Base-by-base conservation (phyloP, 2,888 invertebrate genomes). In the Lepidonotus clava region DNA sequence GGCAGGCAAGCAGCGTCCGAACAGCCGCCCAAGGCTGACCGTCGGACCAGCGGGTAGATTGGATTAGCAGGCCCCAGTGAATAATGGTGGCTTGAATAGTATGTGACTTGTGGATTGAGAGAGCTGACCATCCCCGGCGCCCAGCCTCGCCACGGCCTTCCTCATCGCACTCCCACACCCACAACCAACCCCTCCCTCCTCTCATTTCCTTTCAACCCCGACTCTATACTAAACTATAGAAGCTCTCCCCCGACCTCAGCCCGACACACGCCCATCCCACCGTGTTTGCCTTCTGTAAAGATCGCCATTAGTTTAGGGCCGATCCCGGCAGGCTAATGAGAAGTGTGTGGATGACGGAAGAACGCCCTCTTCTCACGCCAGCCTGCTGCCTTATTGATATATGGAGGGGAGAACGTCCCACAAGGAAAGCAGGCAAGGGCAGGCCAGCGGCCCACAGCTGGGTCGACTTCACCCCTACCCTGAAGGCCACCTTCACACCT, bases 101-200 rank as follows among this genome's bases (percentile, higher is more conserved):
- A 80, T 80, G 80, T 80, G 80, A 80, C 80, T 80, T 80, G 80
- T 32, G 80, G 80, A 80, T 80, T 80, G 80, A 80, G 80, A 38
- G 14, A 38, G 38, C 71, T 71, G 71, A 71, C 71, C 71, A 18
- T 66, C 8, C 66, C 66, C 32, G 4, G n/a, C 32, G 2, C 4
- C 0, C 71, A 4, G 71, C 71, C 34, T 32, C 71, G 36, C n/a
- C 71, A 11, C 18, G 36, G 11, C 8, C 46, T 18, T 46, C 46
- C 46, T 46, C 46, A 8, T 46, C 46, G 8, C 18, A 8, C 8
- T 11, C 8, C 46, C 46, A 46, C 46, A 46, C 8, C 46, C 32
- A 14, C 11, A 66, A 2, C 66, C 66, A 24, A 66, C 66, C 2
- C 32, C 32, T 28, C n/a, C 21, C 66, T 32, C 2, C 66, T 14